Evolutionary conservation across 1,140 invertebrate genomes (phyloP), one percentile per base, ranked within the genome.

Genomic region (Atta cephalotes): DNA sequence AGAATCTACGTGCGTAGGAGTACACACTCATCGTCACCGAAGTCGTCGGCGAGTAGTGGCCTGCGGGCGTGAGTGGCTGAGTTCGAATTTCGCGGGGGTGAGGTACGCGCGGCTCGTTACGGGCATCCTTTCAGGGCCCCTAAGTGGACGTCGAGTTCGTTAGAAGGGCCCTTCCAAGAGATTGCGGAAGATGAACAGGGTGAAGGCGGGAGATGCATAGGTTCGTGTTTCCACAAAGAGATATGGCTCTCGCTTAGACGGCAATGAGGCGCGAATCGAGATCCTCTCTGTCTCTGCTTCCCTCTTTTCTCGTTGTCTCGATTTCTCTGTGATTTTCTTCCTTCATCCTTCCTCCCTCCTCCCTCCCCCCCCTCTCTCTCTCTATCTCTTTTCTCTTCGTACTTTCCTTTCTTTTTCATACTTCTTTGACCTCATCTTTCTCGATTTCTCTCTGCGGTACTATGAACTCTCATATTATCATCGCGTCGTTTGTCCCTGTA

Each of bases 131-230:
- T 92, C 89, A 91, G 87, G 88, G 81, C 72, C 87, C 78, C 91
- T 92, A 92, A 93, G 92, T 92, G 92, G 92, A 92, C 91, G 90
- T 93, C 91, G 92, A 90, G 92, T 93, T 93, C 93, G 92, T 93
- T 93, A 93, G 92, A 90, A 90, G 87, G 87, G 89, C 70, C 87
- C 90, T 87, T 90, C 87, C 85, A 92, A 70, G 87, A 90, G 89
- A 89, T 92, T 86, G 89, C 87, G 89, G 88, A 91, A 91, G 92
- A 93, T 91, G 88, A 93, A 93, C 90, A 91, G 90, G 91, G 79
- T 85, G 89, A 91, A 87, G 89, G 88, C 85, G 86, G 71, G 89
- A 92, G 90, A 93, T 92, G 87, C 90, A 92, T 92, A 91, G 89
- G 85, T 89, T 92, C 91, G 92, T 92, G 89, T 91, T 92, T 93